Evolutionary conservation across 2,888 invertebrate species (phyloP), one percentile per base, ranked within the genome.

Genomic region (Netelia inedita): DNA sequence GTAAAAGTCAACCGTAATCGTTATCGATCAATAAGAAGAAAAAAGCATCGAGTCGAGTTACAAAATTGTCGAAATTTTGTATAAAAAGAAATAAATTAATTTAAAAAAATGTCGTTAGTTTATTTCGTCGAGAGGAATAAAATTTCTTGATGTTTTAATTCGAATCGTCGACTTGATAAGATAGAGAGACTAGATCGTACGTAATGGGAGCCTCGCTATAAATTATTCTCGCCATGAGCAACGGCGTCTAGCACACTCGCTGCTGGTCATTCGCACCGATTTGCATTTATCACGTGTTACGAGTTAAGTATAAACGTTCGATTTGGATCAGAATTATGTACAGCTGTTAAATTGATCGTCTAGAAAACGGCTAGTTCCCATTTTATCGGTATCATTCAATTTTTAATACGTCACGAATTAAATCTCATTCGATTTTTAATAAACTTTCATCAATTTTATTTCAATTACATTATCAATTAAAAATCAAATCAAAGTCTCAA

Each of bases 241-340:
- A n/a, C 69, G 55, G 53, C 69, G 53, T 69, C 59, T 69, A 35
- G 35, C 35, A 35, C 35, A 35, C 6, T 35, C 35, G 69, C 55
- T 50, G 71, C 71, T 71, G 71, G 71, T 71, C 71, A 71, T 57
- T 71, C 71, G 71, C 71, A 71, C 71, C 71, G 41, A 71, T 71
- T 71, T 71, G 57, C 71, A 71, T 71, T 71, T 53, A 57, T 71
- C 71, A 55, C 71, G 69, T 69, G 28, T 50, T n/a, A 14, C 53
- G 16, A 53, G 53, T 53, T 53, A 53, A 14, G 16, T 16, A 16
- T n/a, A 16, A n/a, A 16, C 53, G 53, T n/a, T 50, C 11, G 14
- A 69, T 28, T n/a, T 69, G 55, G 28, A 57, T 35, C 19, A 19
- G 16, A 71, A 16, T 57, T 41, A 55, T 57, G 14, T 23, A 71